These are phyloP conservation scores for Hydrophis major DNA, from an alignment of 2,797 vertebrate genomes.

Conservation along the genomic window DNA sequence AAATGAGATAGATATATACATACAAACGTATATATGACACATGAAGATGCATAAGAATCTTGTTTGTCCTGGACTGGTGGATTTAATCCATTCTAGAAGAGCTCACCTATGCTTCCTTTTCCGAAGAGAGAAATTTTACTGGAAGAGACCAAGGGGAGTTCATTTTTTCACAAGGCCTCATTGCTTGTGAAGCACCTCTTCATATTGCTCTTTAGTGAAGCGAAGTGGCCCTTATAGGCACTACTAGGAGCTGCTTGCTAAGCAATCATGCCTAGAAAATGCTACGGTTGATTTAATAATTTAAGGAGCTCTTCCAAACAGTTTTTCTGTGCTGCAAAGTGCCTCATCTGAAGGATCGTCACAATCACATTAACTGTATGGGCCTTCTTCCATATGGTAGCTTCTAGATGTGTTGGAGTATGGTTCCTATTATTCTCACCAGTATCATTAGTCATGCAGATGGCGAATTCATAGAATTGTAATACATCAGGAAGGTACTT, in stretches of 20 bases:
- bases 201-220: background rate
- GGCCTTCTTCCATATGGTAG: background rate
- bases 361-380: background rate
- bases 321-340: background rate
- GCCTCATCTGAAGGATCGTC: background rate
- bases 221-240: background rate
- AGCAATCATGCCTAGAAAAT: background rate
- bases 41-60: background rate
- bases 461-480: background rate
- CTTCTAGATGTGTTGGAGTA: background rate
- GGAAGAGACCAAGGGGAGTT: background rate
- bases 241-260: background rate
- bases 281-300: background rate
- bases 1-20: slow-evolving; percentile 20
- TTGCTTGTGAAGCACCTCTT: background rate
- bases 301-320: background rate
- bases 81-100: background rate
- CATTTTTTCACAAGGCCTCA: background rate
- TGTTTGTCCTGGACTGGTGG: background rate
- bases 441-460: background rate
- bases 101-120: background rate
- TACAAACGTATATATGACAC: background rate
- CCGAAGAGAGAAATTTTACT: background rate
- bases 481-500: background rate
- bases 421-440: background rate